Conservation (phyloP, 2,888 invertebrate species). For the Leistus spinibarbis region DNA sequence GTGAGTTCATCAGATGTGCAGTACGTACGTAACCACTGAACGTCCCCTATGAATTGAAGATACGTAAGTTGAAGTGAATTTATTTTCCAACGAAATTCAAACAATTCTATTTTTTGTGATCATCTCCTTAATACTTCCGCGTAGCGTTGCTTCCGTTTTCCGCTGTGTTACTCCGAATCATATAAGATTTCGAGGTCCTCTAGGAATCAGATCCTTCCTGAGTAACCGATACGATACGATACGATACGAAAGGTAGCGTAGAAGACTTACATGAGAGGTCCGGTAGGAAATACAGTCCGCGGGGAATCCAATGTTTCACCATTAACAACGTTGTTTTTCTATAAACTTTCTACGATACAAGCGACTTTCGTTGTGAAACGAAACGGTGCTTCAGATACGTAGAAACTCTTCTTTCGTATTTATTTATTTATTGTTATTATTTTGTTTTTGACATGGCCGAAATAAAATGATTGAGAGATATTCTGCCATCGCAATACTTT, state of each 20-base stretch:
- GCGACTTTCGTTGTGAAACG: background rate
- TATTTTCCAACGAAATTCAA: background rate
- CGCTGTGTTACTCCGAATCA: background rate
- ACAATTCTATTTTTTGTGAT: background rate
- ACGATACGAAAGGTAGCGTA: too few species aligned
- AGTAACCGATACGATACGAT: background rate
- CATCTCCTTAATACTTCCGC: background rate
- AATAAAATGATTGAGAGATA: too few species aligned
- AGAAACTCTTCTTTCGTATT: background rate
- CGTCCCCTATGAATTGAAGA: too few species aligned
- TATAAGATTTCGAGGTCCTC: constrained; percentile 2
- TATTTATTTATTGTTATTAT: background rate
- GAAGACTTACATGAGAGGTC: too few species aligned
- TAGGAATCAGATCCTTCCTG: constrained; percentile 4
- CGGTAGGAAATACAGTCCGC: background rate
- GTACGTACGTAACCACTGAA: too few species aligned
- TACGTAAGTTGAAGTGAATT: too few species aligned
- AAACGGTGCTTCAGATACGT: background rate
- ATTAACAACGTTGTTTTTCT: background rate
- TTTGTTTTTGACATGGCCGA: too few species aligned
- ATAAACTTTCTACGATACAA: background rate
- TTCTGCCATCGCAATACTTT: too few species aligned
- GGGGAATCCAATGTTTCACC: background rate
- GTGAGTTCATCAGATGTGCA: too few species aligned
- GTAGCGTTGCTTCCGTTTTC: background rate